A percentile compares a stretch with the other conserved stretches of the same genome.
Conservation (phyloP, 2,888 invertebrate species). For the Mesochorus sp. region DNA sequence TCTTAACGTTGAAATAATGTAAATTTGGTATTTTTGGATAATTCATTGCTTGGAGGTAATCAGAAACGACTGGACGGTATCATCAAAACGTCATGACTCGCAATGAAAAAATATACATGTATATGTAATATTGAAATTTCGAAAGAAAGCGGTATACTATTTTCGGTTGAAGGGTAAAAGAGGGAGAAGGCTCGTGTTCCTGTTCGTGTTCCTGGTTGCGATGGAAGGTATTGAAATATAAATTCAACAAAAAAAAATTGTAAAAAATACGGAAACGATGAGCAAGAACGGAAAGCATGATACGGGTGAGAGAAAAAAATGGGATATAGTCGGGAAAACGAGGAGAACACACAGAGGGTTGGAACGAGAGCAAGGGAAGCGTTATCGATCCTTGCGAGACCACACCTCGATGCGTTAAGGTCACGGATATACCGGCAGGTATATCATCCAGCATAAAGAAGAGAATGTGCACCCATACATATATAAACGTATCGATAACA, state of each 20-base stretch:
- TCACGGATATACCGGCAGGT: conserved; percentile 52
- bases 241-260: conserved; percentile 1
- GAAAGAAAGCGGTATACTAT: not conserved
- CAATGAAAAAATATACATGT: not conserved
- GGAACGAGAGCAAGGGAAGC: conserved; percentile 62
- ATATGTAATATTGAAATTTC: not conserved
- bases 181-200: no score
- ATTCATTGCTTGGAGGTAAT: not conserved
- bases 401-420: conserved; percentile 71
- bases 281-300: not conserved
- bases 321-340: not conserved
- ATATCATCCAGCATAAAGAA: not conserved
- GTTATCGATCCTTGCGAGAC: conserved; percentile 74
- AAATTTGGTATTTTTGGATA: not conserved
- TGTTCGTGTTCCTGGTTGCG: not conserved
- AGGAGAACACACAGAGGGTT: conserved; percentile 31
- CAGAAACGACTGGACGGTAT: not conserved
- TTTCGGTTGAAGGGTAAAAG: no score
- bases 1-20: not conserved
- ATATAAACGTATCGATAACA: not conserved
- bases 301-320: not conserved
- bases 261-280: conserved; percentile 12
- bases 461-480: not conserved
- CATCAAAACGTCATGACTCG: not conserved
- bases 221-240: not conserved